phyloP scores from a whole-genome alignment of 1,140 invertebrate species.

The Sweltsa coloradensis region DNA sequence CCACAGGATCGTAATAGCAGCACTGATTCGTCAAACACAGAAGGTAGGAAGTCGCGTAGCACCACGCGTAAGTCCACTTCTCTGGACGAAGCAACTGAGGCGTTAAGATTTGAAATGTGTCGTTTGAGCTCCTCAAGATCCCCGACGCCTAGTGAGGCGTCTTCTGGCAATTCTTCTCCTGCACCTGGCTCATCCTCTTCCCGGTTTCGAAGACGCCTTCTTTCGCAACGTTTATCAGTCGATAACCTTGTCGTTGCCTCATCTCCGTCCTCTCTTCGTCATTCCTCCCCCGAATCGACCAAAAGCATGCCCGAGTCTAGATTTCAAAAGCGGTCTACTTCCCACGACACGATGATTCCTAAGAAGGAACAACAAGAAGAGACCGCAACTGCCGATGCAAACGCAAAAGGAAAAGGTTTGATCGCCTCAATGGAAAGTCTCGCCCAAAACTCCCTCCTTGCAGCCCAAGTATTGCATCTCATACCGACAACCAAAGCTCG shows the following conservation, averaged over 20 bases:
- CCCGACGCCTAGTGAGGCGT: constrained; percentile 7
- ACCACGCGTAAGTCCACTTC: neutral
- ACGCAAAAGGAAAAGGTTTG: neutral
- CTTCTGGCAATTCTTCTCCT: constrained; percentile 7
- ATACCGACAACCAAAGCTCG: constrained; percentile 66
- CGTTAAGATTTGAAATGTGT: neutral
- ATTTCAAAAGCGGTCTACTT: constrained; percentile 4
- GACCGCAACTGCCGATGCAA: neutral
- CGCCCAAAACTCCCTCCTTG: constrained; percentile 56
- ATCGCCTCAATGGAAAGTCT: constrained; percentile 50
- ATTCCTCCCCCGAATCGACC: constrained; percentile 7
- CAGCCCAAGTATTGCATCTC: constrained; percentile 62
- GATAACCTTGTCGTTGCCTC: constrained; percentile 22
- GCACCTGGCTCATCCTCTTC: neutral
- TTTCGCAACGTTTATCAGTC: constrained; percentile 27
- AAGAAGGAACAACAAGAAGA: neutral
- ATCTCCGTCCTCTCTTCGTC: neutral
- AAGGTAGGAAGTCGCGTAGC: neutral
- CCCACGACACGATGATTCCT: constrained; percentile 7
- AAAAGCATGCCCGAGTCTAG: constrained; percentile 2
- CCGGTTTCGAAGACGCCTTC: constrained; percentile 17
- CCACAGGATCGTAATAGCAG: neutral
- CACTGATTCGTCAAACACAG: neutral
- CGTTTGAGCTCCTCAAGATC: neutral
- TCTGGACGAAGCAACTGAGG: constrained; percentile 6